Evolutionary conservation across 2,113 vertebrate species (phyloP).

Genomic region (Todiramphus chloris): DNA sequence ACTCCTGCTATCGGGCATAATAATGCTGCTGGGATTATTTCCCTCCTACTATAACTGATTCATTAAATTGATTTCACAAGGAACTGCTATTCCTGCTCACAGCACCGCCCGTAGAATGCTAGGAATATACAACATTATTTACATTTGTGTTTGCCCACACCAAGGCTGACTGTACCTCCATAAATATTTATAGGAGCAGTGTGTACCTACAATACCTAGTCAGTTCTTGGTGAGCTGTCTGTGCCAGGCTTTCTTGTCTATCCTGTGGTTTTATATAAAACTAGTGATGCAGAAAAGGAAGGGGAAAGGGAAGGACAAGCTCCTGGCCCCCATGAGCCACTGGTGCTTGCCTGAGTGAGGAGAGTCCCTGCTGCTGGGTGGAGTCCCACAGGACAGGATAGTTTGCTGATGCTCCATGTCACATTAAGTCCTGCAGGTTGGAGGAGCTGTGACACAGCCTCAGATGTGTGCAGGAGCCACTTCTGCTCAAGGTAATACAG

Average conservation of each 20-base stretch:
- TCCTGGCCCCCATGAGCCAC: not conserved
- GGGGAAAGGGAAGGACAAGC: not conserved
- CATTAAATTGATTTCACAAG: conserved; percentile 39
- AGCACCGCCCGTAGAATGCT: not conserved
- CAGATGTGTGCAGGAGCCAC: not conserved
- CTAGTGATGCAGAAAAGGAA: not conserved
- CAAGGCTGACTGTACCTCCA: conserved; percentile 1
- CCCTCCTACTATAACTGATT: not conserved
- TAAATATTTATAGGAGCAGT: conserved; percentile 33
- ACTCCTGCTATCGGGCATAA: not conserved
- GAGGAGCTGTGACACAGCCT: not conserved
- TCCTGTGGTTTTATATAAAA: not conserved
- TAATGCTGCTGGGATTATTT: conserved; percentile 7
- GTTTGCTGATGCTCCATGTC: not conserved
- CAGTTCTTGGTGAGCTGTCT: not conserved
- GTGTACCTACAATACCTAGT: not conserved
- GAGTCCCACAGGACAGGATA: not conserved
- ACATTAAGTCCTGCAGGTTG: fast-evolving
- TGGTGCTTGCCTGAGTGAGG: not conserved
- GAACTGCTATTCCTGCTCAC: not conserved
- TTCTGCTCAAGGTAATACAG: not conserved
- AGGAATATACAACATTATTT: not conserved
- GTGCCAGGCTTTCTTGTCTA: not conserved
- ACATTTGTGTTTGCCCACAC: not conserved
- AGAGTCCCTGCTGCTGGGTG: not conserved